Evolutionary conservation across 2,888 invertebrate genomes (phyloP).

Genomic region (Synanthedon formicaeformis): DNA sequence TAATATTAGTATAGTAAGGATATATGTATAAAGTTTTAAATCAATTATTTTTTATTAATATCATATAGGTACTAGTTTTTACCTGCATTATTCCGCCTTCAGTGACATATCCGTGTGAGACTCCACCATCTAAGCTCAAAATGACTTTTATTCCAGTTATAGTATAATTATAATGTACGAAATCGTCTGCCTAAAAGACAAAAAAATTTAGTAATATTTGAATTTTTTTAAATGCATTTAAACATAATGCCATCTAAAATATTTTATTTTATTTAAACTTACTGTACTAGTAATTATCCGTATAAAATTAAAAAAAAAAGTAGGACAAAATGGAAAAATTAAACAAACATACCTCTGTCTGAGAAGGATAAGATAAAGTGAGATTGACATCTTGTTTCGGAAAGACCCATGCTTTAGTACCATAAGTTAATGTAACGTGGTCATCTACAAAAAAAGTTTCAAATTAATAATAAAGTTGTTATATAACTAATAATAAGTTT

Average conservation of each 20-base stretch:
- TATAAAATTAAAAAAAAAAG: background rate
- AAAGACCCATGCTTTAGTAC: conserved; percentile 41
- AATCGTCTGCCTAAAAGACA: no score
- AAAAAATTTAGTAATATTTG: no score
- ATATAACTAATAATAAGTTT: conserved; percentile 3
- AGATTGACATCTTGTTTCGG: conserved; percentile 44
- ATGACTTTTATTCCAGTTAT: conserved; percentile 37
- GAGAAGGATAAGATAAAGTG: conserved; percentile 33
- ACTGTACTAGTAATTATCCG: no score
- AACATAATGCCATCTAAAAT: no score
- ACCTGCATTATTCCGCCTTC: conserved; percentile 39
- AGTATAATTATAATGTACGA: conserved; percentile 10
- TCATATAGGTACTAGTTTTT: background rate
- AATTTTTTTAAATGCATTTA: no score
- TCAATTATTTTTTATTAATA: no score
- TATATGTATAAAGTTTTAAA: no score
- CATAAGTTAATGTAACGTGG: conserved; percentile 9
- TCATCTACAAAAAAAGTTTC: background rate
- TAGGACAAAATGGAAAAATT: background rate
- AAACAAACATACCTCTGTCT: conserved; percentile 17
- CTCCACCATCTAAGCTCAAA: conserved; percentile 25
- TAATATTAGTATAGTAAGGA: no score
- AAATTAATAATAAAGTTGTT: no score
- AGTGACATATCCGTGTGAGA: conserved; percentile 29
- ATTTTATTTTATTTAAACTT: no score